phyloP scores from a whole-genome alignment of 2,113 vertebrate species.

The Uria aalge region DNA sequence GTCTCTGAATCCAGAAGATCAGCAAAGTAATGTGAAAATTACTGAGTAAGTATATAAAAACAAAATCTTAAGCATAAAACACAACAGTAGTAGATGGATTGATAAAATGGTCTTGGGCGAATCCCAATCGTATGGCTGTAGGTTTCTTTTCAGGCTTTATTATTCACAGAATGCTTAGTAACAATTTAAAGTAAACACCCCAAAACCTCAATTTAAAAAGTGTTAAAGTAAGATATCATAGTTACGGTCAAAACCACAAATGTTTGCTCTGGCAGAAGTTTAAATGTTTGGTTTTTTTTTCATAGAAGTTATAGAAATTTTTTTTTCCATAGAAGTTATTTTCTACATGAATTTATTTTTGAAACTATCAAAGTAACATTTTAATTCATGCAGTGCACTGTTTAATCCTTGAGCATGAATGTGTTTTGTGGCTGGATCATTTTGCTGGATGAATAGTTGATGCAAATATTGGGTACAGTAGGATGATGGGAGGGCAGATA shows the following conservation, averaged over 20 bases:
- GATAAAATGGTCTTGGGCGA: neutral
- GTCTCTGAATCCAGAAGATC: neutral
- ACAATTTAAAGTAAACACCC: neutral
- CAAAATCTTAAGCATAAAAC: neutral
- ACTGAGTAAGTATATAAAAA: neutral
- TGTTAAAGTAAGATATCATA: neutral
- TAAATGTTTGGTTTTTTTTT: neutral
- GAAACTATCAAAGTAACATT: neutral
- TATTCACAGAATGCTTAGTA: neutral
- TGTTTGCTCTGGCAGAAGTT: neutral
- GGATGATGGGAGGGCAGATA: neutral
- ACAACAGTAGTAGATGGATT: neutral
- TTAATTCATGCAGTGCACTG: neutral
- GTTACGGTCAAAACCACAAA: neutral
- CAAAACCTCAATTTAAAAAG: neutral
- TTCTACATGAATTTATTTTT: neutral
- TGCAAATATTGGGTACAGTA: neutral
- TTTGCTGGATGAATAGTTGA: neutral
- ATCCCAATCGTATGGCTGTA: fast-evolving
- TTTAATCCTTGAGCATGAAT: neutral
- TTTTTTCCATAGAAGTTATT: neutral
- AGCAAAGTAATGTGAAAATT: neutral
- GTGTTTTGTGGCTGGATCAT: neutral
- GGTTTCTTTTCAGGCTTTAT: neutral
- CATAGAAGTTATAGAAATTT: neutral